These are phyloP conservation scores for Phalacrocorax aristotelis DNA, from an alignment of 2,113 vertebrate species.

Conservation along the genomic window DNA sequence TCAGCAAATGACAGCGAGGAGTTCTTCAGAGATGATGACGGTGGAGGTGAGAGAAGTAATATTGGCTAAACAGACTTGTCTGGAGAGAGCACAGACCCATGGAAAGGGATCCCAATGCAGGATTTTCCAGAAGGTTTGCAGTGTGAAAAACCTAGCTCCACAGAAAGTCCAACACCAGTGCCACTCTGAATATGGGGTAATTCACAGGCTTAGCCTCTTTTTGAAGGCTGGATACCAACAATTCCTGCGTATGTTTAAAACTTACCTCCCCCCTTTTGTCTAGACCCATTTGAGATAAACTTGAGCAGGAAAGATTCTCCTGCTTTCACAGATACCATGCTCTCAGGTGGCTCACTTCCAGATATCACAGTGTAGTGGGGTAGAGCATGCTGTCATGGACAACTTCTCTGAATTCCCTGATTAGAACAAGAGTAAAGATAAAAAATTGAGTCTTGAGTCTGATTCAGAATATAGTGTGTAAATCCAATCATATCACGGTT, in stretches of 20 bases:
- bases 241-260: neutral
- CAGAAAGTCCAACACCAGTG: neutral
- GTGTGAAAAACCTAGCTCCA: neutral
- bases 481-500: neutral
- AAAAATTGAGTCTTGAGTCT: neutral
- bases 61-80: neutral
- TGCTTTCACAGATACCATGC: neutral
- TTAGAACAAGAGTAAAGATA: neutral
- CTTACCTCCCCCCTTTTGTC: neutral
- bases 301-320: neutral
- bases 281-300: neutral
- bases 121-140: neutral
- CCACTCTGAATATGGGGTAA: neutral
- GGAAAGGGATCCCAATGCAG: neutral
- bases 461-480: neutral
- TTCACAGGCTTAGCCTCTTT: neutral
- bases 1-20: constrained; percentile 98
- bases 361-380: no score
- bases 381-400: neutral
- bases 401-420: neutral
- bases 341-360: neutral
- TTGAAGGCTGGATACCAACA: neutral
- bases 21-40: constrained; percentile 90
- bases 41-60: constrained; percentile 72
- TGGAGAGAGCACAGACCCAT: neutral